Conservation (phyloP, 2,888 invertebrate genomes). For the Anaspis maculata region DNA sequence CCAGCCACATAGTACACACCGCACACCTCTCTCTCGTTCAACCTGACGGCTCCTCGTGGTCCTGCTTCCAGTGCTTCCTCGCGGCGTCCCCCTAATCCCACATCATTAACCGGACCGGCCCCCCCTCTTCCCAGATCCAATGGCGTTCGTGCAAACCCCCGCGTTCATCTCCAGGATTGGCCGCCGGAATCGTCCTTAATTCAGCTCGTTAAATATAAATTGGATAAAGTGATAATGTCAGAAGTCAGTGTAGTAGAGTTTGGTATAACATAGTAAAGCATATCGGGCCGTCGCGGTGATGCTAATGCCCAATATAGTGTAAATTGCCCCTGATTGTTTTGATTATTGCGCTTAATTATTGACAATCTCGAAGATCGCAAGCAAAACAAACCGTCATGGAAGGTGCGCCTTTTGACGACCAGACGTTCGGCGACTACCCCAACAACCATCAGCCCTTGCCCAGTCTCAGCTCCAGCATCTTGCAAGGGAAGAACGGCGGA, state of each 20-base stretch:
- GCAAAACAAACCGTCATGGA: constrained; percentile 62
- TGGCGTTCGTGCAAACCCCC: constrained; percentile 5
- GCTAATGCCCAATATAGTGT: constrained; percentile 34
- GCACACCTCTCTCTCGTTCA: constrained; percentile 3
- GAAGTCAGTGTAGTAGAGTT: constrained; percentile 37
- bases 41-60: too few species aligned
- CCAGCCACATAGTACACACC: background rate
- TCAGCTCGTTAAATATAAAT: constrained; percentile 45
- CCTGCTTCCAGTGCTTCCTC: too few species aligned
- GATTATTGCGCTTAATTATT: constrained; percentile 6
- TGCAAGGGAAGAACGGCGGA: constrained; percentile 33
- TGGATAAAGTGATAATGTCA: constrained; percentile 44
- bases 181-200: constrained; percentile 27
- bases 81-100: constrained; percentile 3
- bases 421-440: constrained; percentile 69
- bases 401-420: constrained; percentile 64
- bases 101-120: constrained; percentile 18
- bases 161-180: constrained; percentile 23
- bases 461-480: constrained; percentile 37
- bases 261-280: too few species aligned
- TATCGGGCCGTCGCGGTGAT: too few species aligned
- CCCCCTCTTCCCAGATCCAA: constrained; percentile 22
- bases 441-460: constrained; percentile 45
- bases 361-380: constrained; percentile 6
- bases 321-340: constrained; percentile 4